A percentile compares a stretch with the other conserved stretches of the same genome.
Evolutionary conservation across 2,797 vertebrate species (phyloP).

Genomic region (Dendrocincla fuliginosa): DNA sequence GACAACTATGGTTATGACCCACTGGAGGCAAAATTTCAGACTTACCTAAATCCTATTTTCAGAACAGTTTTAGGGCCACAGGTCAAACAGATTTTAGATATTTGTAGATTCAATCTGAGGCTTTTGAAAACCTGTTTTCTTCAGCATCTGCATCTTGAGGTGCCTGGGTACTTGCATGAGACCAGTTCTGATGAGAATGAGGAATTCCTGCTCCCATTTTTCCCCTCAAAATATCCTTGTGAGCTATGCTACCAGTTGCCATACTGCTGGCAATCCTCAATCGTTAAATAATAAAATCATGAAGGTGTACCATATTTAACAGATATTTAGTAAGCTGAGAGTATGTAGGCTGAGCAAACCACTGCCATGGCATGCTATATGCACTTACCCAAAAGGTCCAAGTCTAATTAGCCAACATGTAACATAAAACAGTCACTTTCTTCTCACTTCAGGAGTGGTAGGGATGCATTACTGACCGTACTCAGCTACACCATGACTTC

Average conservation of each 20-base stretch:
- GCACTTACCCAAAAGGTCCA: background rate
- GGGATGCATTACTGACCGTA: background rate
- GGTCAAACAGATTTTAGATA: background rate
- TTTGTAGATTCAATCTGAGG: background rate
- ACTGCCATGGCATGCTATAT: background rate
- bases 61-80: background rate
- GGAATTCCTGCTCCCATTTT: background rate
- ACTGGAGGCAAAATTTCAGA: background rate
- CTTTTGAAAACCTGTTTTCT: background rate
- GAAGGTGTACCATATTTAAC: background rate
- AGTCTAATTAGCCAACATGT: background rate
- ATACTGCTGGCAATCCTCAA: background rate
- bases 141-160: background rate
- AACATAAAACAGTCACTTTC: background rate
- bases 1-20: background rate
- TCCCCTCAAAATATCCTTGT: background rate
- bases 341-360: background rate
- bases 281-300: background rate
- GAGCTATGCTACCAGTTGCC: background rate
- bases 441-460: conserved; percentile 2
- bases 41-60: background rate
- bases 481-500: background rate
- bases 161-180: background rate
- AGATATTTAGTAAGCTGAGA: background rate
- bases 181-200: background rate